Percentiles rank a stretch among this genome's conserved stretches.
These are phyloP conservation scores for Drosophila melanocephala DNA, from an alignment of 2,888 invertebrate species.

Conservation along the genomic window DNA sequence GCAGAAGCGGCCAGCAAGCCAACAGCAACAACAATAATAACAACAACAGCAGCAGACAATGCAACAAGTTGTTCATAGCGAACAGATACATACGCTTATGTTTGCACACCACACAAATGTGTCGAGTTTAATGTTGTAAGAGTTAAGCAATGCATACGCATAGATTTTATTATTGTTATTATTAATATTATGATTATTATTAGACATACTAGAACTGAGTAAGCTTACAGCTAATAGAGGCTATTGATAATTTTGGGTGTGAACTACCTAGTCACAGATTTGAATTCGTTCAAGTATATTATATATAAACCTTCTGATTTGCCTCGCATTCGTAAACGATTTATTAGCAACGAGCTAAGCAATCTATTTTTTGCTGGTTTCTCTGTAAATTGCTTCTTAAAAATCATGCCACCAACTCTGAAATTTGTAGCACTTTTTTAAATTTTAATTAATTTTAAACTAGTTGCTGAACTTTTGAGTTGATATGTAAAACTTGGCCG, in stretches of 20 bases:
- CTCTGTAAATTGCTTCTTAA: not conserved
- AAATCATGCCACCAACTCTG: not conserved
- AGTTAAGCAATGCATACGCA: not conserved
- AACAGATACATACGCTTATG: conserved; percentile 3
- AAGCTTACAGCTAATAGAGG: not conserved
- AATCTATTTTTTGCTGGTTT: not conserved
- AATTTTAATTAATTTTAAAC: not conserved
- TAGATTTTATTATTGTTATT: not conserved
- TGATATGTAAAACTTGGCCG: conserved; percentile 24
- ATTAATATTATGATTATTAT: not conserved
- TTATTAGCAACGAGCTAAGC: not conserved
- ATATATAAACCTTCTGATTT: not conserved
- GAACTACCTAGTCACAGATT: not conserved
- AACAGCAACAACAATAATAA: conserved; percentile 17
- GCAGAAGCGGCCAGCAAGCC: conserved; percentile 28
- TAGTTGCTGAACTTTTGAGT: not conserved
- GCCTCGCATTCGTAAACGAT: not conserved
- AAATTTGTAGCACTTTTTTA: not conserved
- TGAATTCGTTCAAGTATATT: not conserved
- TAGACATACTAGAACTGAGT: not conserved
- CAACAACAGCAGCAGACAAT: conserved; percentile 32
- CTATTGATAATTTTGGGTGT: not conserved
- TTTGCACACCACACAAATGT: conserved; percentile 59
- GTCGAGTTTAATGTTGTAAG: conserved; percentile 14
- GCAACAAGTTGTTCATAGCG: conserved; percentile 59